Conservation (phyloP, 2,113 vertebrate species). For the Urocynchramus pylzowi region DNA sequence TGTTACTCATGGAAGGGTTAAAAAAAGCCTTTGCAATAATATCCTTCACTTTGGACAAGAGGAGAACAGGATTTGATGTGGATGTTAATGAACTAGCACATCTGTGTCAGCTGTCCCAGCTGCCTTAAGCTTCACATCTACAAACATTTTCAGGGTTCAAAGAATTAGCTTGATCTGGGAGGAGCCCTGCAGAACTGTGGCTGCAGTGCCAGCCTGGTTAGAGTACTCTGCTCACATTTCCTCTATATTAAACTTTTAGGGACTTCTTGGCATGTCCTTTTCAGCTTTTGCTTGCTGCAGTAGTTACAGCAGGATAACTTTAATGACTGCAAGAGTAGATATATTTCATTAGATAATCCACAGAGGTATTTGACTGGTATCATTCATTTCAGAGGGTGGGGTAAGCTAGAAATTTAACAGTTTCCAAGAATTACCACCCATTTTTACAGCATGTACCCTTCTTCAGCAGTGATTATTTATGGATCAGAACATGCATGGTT, state of each 20-base stretch:
- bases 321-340: neutral
- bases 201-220: neutral
- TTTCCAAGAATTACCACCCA: neutral
- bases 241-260: neutral
- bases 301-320: neutral
- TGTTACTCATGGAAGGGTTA: neutral
- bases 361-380: neutral
- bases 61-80: neutral
- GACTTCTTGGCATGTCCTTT: neutral
- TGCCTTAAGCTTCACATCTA: neutral
- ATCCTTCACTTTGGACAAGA: neutral
- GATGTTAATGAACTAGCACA: neutral
- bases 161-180: neutral
- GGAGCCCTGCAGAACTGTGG: neutral
- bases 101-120: neutral
- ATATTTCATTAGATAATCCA: neutral
- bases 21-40: neutral
- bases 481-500: neutral
- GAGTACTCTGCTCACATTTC: neutral
- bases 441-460: neutral
- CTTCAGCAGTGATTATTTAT: neutral
- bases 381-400: neutral
- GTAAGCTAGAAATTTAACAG: neutral
- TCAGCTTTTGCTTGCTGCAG: neutral
- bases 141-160: neutral